Evolutionary conservation across 2,888 invertebrate species (phyloP), one percentile per base, ranked within the genome.

Genomic region (Pheosia gnoma): DNA sequence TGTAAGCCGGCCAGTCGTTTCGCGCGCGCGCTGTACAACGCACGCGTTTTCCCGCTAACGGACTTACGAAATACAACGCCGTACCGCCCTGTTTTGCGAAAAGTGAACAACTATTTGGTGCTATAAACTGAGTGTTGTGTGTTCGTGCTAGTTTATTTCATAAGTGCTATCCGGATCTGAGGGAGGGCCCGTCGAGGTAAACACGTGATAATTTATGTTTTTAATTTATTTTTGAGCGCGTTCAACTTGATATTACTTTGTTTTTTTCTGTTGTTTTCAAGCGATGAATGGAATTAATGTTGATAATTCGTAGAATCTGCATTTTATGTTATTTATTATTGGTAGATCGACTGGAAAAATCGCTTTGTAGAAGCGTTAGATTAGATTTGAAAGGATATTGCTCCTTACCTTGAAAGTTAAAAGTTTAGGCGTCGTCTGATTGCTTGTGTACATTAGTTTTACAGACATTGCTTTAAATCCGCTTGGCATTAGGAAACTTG

Each of bases 141-240:
- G 75, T 65, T 75, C 73, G 75, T 78, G 82, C 70, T 71, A 68
- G 71, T 70, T 72, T 77, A 57, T 68, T 70, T 71, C 74, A 65
- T 59, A 74, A 68, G 62, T 60, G 72, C 68, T 65, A 67, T 67
- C 79, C 79, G 83, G 82, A 83, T 79, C 74, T 75, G 70, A 78
- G 74, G 78, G 77, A 78, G 74, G 74, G 63, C 64, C 67, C 67
- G 57, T 62, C 63, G 73, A 85, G 86, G 86, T 86, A 84, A 84
- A 80, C 81, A 81, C 74, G 77, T 80, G 77, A 78, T 72, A 72
- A 25, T 25, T 25, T 25, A 70, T 78, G 72, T 76, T 75, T 80
- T 76, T 78, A 74, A 75, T 80, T 80, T 81, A 77, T 75, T 80
- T 78, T 71, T 63, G 68, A 72, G 61, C 73, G 75, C 77, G 71